phyloP scores from a whole-genome alignment of 2,888 invertebrate species.

The Lasioglossum pauxillum region DNA sequence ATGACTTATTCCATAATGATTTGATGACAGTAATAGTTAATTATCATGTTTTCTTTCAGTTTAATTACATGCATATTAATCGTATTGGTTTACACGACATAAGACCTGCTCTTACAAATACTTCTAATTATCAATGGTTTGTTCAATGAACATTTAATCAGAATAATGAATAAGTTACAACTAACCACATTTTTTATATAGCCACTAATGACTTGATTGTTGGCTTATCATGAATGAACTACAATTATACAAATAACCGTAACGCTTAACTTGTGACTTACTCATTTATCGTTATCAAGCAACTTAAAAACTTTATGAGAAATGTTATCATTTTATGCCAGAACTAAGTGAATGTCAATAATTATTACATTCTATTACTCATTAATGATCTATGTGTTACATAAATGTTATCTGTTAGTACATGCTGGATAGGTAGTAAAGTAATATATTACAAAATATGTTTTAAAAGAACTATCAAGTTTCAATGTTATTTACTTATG shows the following conservation, averaged over 20 bases:
- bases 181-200: slow-evolving; percentile 5
- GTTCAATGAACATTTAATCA: neutral
- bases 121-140: neutral
- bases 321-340: neutral
- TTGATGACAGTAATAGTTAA: slow-evolving; percentile 47
- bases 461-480: neutral
- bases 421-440: neutral
- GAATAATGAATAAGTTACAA: neutral
- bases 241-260: slow-evolving; percentile 7
- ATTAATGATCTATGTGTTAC: neutral
- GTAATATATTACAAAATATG: neutral
- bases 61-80: neutral
- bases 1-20: slow-evolving; percentile 11
- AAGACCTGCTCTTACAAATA: neutral
- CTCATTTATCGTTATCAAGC: neutral
- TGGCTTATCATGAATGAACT: neutral
- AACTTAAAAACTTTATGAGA: slow-evolving; percentile 1
- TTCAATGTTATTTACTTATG: slow-evolving; percentile 20
- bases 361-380: neutral
- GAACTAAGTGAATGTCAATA: neutral
- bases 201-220: neutral
- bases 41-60: slow-evolving; percentile 4
- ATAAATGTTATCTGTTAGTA: neutral
- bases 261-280: slow-evolving; percentile 19
- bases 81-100: neutral